Evolutionary conservation across 2,888 invertebrate species (phyloP), one percentile per base, ranked within the genome.

Genomic region (Gymnocheta viridis): DNA sequence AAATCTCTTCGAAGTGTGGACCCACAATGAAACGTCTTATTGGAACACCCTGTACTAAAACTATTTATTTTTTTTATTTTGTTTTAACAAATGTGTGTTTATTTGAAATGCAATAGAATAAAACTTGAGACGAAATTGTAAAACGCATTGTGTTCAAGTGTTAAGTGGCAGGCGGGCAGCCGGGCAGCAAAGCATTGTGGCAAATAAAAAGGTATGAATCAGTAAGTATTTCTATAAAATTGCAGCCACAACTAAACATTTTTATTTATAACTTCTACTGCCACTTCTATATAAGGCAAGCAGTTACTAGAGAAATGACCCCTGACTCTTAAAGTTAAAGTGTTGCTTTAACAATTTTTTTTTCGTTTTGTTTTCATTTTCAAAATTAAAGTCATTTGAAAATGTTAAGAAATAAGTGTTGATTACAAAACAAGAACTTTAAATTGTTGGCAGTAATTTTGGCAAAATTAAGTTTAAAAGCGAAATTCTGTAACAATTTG

Each of bases 281-380:
- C 17, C 27, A 49, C 19, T 35, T n/a, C 19, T 27, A 47, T 47
- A 49, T 27, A 29, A 51, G n/a, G 3, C 24, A 47, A 2, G 29
- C 49, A n/a, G n/a, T n/a, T 2, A 4, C 2, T 0, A 49, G 22
- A 66, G 38, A 79, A 66, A 56, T 64, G 72, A 79, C 44, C 77
- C 56, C 14, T 79, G 70, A 79, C 79, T 64, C 64, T 56, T 70
- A n/a, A 66, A 66, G n/a, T 70, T 54, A 64, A 70, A 69, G n/a
- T 56, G 41, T 41, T 62, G 54, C 22, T 51, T 60, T 38, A 35
- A 32, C 17, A 47, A 4, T 38, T 51, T 41, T 32, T 58, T 47
- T 24, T 24, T 54, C n/a, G n/a, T n/a, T n/a, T 12, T 27, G 5
- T 2, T 4, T 38, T 27, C 12, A 60, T 62, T 32, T 19, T 7